Conservation (phyloP, 2,797 vertebrate genomes). For the Lemur catta region DNA sequence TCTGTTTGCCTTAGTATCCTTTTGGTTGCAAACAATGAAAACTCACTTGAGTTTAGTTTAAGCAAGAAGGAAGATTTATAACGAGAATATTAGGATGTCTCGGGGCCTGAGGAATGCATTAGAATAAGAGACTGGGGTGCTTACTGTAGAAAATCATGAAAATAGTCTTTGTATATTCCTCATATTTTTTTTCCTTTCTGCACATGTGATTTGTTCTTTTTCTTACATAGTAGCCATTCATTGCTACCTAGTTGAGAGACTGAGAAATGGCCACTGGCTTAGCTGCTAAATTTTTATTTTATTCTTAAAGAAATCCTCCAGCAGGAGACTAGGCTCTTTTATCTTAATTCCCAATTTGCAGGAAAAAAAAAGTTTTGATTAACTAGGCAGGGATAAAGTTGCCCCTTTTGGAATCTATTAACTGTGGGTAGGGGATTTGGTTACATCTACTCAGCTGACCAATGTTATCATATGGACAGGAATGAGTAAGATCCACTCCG, state of each 20-base stretch:
- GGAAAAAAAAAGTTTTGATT: neutral
- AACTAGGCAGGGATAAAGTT: neutral
- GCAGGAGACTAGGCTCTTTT: neutral
- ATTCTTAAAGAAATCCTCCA: neutral
- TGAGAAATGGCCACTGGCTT: neutral
- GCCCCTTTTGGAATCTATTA: neutral
- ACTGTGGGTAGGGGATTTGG: neutral
- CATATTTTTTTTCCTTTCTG: neutral
- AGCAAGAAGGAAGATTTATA: neutral
- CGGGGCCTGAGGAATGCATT: accelerated
- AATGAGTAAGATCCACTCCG: neutral
- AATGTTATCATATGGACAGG: neutral
- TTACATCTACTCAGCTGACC: neutral
- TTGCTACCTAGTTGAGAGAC: neutral
- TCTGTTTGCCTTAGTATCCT: neutral
- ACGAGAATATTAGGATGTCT: neutral
- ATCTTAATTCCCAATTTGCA: neutral
- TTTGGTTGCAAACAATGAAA: neutral
- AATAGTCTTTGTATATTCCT: neutral
- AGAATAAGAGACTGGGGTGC: neutral
- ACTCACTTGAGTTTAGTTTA: neutral
- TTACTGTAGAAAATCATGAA: neutral
- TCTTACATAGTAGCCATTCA: neutral
- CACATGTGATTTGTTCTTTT: neutral
- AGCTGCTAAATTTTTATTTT: neutral